phyloP scores from a whole-genome alignment of 2,113 vertebrate genomes.

The Stegostoma tigrinum region DNA sequence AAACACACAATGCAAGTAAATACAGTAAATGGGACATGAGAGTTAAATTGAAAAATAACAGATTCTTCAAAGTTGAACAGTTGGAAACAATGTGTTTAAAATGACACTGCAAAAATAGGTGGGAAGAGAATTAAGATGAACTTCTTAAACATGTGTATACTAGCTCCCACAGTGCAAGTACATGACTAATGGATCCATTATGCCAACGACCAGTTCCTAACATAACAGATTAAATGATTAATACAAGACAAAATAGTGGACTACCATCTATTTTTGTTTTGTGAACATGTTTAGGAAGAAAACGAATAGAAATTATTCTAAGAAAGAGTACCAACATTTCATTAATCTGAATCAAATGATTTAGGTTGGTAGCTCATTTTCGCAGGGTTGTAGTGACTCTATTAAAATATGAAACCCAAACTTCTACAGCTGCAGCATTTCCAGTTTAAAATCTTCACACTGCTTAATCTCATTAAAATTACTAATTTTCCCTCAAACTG shows the following conservation, averaged over 20 bases:
- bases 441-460: constrained; percentile 5
- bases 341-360: constrained; percentile 22
- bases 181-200: background rate
- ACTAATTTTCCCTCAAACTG: background rate
- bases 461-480: constrained; percentile 12
- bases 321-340: background rate
- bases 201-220: background rate
- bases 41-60: background rate
- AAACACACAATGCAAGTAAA: background rate
- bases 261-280: background rate
- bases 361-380: background rate
- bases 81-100: background rate
- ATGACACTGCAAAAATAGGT: background rate
- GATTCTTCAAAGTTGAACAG: background rate
- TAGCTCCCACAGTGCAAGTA: background rate
- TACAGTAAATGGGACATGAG: background rate
- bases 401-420: constrained; percentile 9
- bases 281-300: background rate
- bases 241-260: background rate
- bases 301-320: background rate
- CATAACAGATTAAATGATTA: background rate
- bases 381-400: background rate
- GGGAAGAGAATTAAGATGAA: background rate
- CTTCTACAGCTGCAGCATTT: constrained; percentile 7
- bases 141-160: background rate